phyloP scores from a whole-genome alignment of 2,888 invertebrate species.

The Meghimatium bilineatum region DNA sequence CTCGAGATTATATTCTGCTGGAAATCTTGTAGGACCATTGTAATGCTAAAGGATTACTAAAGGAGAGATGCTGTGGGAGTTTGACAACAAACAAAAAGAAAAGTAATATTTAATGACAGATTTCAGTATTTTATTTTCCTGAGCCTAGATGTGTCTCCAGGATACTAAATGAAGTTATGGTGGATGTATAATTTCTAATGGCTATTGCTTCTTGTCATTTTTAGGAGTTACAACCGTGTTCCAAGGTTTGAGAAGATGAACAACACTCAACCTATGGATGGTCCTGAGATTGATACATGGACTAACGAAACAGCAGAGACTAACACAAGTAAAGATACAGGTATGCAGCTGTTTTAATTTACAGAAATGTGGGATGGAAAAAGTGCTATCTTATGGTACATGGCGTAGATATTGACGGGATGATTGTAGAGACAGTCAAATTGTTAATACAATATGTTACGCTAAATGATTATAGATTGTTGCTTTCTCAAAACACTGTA shows the following conservation, averaged over 20 bases:
- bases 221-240: slow-evolving; percentile 34
- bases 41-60: too few relatives aligned
- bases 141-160: too few relatives aligned
- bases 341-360: slow-evolving; percentile 43
- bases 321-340: slow-evolving; percentile 67
- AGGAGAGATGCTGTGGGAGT: too few relatives aligned
- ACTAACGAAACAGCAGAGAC: slow-evolving; percentile 78
- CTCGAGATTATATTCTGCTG: too few relatives aligned
- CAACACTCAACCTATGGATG: slow-evolving; percentile 52
- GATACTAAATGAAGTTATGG: too few relatives aligned
- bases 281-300: slow-evolving; percentile 80
- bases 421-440: not conserved
- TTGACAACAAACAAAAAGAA: too few relatives aligned
- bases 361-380: not conserved
- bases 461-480: too few relatives aligned
- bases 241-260: slow-evolving; percentile 48
- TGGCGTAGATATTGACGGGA: not conserved
- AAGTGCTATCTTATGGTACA: not conserved
- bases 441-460: too few relatives aligned
- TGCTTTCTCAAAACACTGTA: too few relatives aligned
- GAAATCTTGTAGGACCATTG: too few relatives aligned
- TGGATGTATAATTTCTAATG: not conserved
- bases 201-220: not conserved
- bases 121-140: too few relatives aligned
- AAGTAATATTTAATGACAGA: too few relatives aligned